Evolutionary conservation across 2,113 vertebrate species (phyloP), one percentile per base, ranked within the genome.

Genomic region (Aphelocoma coerulescens): DNA sequence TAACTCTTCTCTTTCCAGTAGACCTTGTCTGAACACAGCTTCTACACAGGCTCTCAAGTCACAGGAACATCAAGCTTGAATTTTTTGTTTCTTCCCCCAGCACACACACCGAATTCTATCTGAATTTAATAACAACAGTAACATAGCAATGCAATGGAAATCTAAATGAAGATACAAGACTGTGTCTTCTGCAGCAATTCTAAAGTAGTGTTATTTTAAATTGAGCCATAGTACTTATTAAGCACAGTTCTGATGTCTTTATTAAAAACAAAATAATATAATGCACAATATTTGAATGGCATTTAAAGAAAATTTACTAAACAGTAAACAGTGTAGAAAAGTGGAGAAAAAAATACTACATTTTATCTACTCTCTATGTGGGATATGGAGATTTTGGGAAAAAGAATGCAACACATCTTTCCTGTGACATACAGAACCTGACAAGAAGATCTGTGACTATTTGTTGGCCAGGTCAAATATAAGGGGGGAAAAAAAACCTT

Each of bases 401-500:
- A 81, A 92, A 81, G 15, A 77, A 74, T 19, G 30, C 12, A 83
- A 5, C 10, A 11, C 17, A 21, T 44, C 12, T 32, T 75, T 30
- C 24, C 20, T 0, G 1, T 85, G 33, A 32, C 23, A 30, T n/a
- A 88, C 13, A 79, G 48, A 82, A 62, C 6, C 6, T 37, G 63
- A 85, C 12, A 72, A 58, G 20, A 88, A 35, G 52, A 78, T 72
- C 19, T 78, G 3, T 65, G 49, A 61, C 32, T 66, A 24, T 66
- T 89, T 71, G 19, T 48, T 78, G 48, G 10, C 9, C 4, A 1
- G 24, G 24, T 61, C 39, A 85, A 80, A 84, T 58, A 67, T 2
- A 43, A 51, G n/a, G 9, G 6, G 14, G 6, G 0, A 1, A 14
- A 13, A 62, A 63, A 28, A 32, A 2, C 1, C 9, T 52, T 15